phyloP scores from a whole-genome alignment of 2,888 invertebrate genomes.

The Beris chalybata region DNA sequence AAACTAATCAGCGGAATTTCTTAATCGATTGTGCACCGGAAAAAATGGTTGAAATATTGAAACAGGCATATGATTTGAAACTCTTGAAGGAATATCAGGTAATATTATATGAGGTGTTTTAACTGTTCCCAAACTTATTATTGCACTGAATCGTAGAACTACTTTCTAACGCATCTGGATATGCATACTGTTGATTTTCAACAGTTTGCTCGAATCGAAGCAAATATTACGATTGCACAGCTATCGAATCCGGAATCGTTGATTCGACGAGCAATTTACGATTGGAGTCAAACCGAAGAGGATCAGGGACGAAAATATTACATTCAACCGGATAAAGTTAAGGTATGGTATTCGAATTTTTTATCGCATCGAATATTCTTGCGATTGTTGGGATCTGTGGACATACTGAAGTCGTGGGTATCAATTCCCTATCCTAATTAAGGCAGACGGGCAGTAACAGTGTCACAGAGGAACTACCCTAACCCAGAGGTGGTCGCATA shows the following conservation, averaged over 20 bases:
- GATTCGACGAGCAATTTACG: conserved; percentile 59
- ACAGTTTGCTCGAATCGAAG: conserved; percentile 62
- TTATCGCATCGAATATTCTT: too few relatives aligned
- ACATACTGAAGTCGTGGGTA: too few relatives aligned
- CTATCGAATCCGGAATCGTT: conserved; percentile 53
- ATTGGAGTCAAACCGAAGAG: conserved; percentile 54
- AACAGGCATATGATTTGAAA: conserved; percentile 64
- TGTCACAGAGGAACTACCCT: too few relatives aligned
- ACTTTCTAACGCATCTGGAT: conserved; percentile 61
- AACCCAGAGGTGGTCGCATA: too few relatives aligned
- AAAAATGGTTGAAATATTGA: conserved; percentile 66
- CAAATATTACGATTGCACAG: conserved; percentile 71
- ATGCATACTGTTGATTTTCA: conserved; percentile 66
- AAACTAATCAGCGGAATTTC: conserved; percentile 70
- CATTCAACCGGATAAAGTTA: conserved; percentile 20
- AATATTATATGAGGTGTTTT: background rate
- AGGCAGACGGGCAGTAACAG: too few relatives aligned
- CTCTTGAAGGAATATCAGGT: conserved; percentile 47
- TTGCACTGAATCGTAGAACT: conserved; percentile 45
- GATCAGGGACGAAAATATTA: conserved; percentile 12
- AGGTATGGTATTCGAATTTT: background rate
- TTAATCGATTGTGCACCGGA: conserved; percentile 75
- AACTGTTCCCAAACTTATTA: too few relatives aligned
- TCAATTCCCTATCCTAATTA: too few relatives aligned
- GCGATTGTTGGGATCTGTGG: too few relatives aligned